These are phyloP conservation scores for Tetranychus truncatus DNA, from an alignment of 2,888 invertebrate species.

Conservation along the genomic window DNA sequence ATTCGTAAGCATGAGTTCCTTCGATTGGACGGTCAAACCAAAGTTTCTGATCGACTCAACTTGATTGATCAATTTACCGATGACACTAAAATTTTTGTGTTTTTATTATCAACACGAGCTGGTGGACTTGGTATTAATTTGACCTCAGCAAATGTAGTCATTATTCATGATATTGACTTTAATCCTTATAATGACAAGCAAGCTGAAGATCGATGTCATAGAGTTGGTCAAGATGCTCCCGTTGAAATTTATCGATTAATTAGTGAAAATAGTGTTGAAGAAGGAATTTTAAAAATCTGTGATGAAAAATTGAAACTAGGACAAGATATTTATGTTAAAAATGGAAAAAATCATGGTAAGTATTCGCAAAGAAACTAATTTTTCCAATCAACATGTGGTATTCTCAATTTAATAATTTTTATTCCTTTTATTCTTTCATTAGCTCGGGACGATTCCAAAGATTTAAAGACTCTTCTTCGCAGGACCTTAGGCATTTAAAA, in stretches of 20 bases:
- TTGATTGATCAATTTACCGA: constrained; percentile 69
- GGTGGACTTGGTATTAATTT: constrained; percentile 91
- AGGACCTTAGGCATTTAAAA: not conserved
- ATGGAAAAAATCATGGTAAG: not conserved
- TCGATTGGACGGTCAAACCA: constrained; percentile 73
- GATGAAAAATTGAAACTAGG: constrained; percentile 78
- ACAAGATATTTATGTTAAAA: constrained; percentile 45
- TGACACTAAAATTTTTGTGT: constrained; percentile 57
- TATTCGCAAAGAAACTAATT: not conserved
- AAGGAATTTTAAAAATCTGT: constrained; percentile 72
- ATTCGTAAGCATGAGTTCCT: constrained; percentile 52
- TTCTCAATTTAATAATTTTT: not conserved
- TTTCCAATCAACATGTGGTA: too few species aligned
- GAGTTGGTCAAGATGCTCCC: constrained; percentile 47
- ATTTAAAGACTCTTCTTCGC: not conserved
- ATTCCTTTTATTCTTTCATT: not conserved
- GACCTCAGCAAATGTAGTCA: constrained; percentile 81
- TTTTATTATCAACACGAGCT: constrained; percentile 75
- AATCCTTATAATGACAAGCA: constrained; percentile 43
- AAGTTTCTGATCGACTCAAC: constrained; percentile 63
- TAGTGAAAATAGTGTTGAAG: constrained; percentile 70
- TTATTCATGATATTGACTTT: constrained; percentile 80
- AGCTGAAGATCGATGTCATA: constrained; percentile 67
- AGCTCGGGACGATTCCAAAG: not conserved
- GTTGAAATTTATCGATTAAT: constrained; percentile 70